Evolutionary conservation across 2,113 vertebrate genomes (phyloP), one percentile per base, ranked within the genome.

Genomic region (Datnioides undecimradiatus): DNA sequence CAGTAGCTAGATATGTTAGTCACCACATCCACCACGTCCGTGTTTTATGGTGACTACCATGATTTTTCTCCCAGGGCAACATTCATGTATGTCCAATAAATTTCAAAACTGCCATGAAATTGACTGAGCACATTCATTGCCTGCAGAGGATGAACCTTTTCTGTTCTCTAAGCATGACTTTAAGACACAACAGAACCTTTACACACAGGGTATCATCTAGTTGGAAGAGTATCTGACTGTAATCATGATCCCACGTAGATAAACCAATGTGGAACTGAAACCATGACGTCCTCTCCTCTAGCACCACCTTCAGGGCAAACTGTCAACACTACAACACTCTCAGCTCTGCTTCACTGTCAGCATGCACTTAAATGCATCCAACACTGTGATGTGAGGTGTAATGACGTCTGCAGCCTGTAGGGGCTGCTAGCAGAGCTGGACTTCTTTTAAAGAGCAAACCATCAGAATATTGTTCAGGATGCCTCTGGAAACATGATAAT

Each of bases 401-500:
- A 21, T 59, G 10, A 7, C 21, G 43, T 6, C 64, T 66, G n/a
- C n/a, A n/a, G n/a, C n/a, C n/a, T n/a, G n/a, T n/a, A n/a, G n/a
- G n/a, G n/a, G n/a, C n/a, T n/a, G 77, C 73, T 83, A 71, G 57
- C 29, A 86, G 58, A 79, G 51, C 43, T 72, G 55, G 21, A 80
- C 6, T 23, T 75, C 31, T 59, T 52, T n/a, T 2, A 58, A 63
- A 52, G n/a, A n/a, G n/a, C 27, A 58, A 12, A 16, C 40, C 12
- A 19, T 8, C 13, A 45, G 7, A 27, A 52, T 41, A 14, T 34
- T 75, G 23, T 60, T 41, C 29, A 48, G 46, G 25, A 45, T 27
- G 16, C 8, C 13, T 66, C 27, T 27, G n/a, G 34, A 7, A 41
- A 73, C 46, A 11, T 59, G 38, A 10, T 43, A 1, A 8, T 31